Evolutionary conservation across 2,888 invertebrate genomes (phyloP).

Genomic region (Lathronympha strigana): DNA sequence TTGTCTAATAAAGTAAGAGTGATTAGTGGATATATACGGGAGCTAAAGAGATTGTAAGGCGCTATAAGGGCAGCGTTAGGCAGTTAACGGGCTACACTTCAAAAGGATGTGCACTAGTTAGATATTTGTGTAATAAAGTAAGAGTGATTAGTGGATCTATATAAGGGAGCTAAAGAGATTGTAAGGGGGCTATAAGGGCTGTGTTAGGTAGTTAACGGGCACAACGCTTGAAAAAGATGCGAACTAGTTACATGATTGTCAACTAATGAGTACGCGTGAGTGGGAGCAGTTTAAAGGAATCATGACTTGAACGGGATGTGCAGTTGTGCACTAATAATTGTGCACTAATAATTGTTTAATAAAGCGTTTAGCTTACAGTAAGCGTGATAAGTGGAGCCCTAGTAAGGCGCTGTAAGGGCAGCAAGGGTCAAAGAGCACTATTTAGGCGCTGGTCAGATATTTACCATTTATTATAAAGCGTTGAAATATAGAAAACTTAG

Average conservation of each 20-base stretch:
- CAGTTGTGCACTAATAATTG: no score
- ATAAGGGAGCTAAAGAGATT: slow-evolving; percentile 35
- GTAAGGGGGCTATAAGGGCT: slow-evolving; percentile 35
- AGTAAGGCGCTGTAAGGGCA: no score
- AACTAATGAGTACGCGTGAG: background rate
- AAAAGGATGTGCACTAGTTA: background rate
- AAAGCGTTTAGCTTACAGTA: no score
- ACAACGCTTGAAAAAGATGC: background rate
- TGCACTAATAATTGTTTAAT: no score
- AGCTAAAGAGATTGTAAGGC: slow-evolving; percentile 25
- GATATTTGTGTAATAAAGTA: background rate
- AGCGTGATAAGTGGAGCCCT: no score
- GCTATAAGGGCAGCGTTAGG: slow-evolving; percentile 28
- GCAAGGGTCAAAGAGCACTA: no score
- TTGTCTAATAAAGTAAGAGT: background rate
- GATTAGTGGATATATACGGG: slow-evolving; percentile 42
- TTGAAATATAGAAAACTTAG: no score
- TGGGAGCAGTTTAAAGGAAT: no score
- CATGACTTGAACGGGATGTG: no score
- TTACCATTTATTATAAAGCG: no score
- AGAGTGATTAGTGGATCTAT: no score
- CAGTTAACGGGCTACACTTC: background rate
- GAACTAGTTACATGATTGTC: background rate
- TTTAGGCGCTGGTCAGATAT: no score
- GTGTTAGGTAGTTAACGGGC: background rate